phyloP scores from a whole-genome alignment of 2,888 invertebrate species.

The Drosophila pseudotalamancana region DNA sequence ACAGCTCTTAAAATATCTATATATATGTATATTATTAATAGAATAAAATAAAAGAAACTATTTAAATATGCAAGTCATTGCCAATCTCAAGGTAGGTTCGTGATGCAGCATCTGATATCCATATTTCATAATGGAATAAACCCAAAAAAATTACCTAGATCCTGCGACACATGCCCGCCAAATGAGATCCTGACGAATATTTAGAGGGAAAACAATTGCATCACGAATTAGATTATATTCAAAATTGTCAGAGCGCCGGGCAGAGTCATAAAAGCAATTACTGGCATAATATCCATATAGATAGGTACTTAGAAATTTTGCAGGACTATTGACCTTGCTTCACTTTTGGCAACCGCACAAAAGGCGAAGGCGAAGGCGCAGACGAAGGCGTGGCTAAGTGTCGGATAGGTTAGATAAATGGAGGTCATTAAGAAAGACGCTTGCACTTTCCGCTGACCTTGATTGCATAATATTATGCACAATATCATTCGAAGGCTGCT shows the following conservation, averaged over 20 bases:
- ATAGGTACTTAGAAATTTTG: constrained; percentile 14
- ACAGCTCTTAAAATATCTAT: too few species aligned
- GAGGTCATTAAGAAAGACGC: constrained; percentile 45
- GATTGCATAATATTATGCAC: constrained; percentile 71
- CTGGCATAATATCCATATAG: constrained; percentile 46
- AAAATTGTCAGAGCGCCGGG: constrained; percentile 37
- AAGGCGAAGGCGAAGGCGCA: neutral
- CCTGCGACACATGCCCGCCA: constrained; percentile 42
- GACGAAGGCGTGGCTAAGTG: constrained; percentile 3
- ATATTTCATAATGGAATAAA: constrained; percentile 29
- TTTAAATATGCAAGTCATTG: neutral
- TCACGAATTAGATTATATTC: constrained; percentile 23
- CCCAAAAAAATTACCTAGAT: constrained; percentile 6
- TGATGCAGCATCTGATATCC: constrained; percentile 27
- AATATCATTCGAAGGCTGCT: constrained; percentile 15
- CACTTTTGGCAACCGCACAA: constrained; percentile 64
- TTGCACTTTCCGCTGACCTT: constrained; percentile 71
- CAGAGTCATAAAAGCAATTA: constrained; percentile 65
- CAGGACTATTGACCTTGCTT: constrained; percentile 65
- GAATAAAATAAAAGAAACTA: too few species aligned
- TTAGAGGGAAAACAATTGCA: constrained; percentile 30
- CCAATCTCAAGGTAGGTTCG: neutral
- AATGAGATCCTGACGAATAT: constrained; percentile 27
- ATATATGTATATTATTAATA: too few species aligned
- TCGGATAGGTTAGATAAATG: constrained; percentile 7